A percentile compares a stretch with the other conserved stretches of the same genome.
phyloP scores from a whole-genome alignment of 2,888 invertebrate genomes.

The Aspidapion aeneum region DNA sequence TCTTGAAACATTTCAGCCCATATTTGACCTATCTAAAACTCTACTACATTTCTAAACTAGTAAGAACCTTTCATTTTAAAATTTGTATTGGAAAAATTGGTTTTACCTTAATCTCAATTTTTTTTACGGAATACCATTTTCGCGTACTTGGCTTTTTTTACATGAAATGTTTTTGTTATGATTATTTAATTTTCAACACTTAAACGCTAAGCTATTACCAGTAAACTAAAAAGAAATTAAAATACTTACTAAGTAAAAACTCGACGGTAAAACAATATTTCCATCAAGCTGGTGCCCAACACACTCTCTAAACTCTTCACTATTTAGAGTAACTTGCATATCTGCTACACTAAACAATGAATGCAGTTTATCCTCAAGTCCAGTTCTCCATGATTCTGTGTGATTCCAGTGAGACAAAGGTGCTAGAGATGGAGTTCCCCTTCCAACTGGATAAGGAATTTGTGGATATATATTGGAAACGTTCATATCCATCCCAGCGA shows the following conservation, averaged over 20 bases:
- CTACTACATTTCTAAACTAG: too few species aligned
- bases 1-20: too few species aligned
- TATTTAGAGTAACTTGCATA: slow-evolving; percentile 50
- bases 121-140: too few species aligned
- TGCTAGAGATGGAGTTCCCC: slow-evolving; percentile 80
- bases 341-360: slow-evolving; percentile 41
- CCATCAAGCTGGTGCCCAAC: slow-evolving; percentile 43
- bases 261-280: slow-evolving; percentile 39
- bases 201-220: too few species aligned
- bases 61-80: too few species aligned
- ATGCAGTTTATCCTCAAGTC: slow-evolving; percentile 41
- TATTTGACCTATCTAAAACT: too few species aligned
- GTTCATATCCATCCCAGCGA: slow-evolving; percentile 74
- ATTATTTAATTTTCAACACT: too few species aligned
- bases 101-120: too few species aligned
- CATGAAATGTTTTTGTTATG: too few species aligned
- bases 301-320: slow-evolving; percentile 46
- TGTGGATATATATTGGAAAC: slow-evolving; percentile 74
- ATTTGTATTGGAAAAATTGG: too few species aligned
- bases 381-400: slow-evolving; percentile 66
- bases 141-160: too few species aligned
- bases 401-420: slow-evolving; percentile 89
- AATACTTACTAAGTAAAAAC: slow-evolving; percentile 39
- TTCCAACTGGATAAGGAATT: slow-evolving; percentile 78
- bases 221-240: too few species aligned